phyloP scores from a whole-genome alignment of 2,113 vertebrate genomes.

The Corythornis cristatus region DNA sequence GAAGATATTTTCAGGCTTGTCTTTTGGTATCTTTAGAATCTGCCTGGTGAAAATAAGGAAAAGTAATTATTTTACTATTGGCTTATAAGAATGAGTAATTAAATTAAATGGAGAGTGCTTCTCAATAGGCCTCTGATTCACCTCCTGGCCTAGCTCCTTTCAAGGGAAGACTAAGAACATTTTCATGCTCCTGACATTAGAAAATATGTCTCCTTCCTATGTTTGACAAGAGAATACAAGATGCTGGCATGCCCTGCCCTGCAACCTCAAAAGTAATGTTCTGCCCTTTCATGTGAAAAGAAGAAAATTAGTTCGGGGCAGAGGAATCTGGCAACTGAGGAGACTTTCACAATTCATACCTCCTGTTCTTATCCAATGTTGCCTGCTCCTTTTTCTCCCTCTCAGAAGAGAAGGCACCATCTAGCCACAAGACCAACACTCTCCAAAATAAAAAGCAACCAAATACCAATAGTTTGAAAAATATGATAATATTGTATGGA shows the following conservation, averaged over 20 bases:
- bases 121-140: not conserved
- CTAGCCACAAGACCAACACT: not conserved
- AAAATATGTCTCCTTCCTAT: not conserved
- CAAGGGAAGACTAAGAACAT: not conserved
- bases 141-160: not conserved
- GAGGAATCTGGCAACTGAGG: not conserved
- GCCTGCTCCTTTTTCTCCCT: not conserved
- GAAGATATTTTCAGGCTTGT: conserved; percentile 48
- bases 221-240: not conserved
- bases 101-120: not conserved
- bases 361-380: not conserved
- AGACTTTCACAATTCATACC: not conserved
- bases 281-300: not conserved
- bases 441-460: not conserved
- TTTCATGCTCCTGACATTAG: not conserved
- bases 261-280: not conserved
- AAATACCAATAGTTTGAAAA: not conserved
- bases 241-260: not conserved
- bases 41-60: not conserved
- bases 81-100: conserved; percentile 15
- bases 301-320: not conserved
- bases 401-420: not conserved
- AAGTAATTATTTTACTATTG: not conserved
- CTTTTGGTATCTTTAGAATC: conserved; percentile 43
- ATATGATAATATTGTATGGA: not conserved